phyloP scores from a whole-genome alignment of 2,888 invertebrate genomes.

The Lithophane semibrunnea region DNA sequence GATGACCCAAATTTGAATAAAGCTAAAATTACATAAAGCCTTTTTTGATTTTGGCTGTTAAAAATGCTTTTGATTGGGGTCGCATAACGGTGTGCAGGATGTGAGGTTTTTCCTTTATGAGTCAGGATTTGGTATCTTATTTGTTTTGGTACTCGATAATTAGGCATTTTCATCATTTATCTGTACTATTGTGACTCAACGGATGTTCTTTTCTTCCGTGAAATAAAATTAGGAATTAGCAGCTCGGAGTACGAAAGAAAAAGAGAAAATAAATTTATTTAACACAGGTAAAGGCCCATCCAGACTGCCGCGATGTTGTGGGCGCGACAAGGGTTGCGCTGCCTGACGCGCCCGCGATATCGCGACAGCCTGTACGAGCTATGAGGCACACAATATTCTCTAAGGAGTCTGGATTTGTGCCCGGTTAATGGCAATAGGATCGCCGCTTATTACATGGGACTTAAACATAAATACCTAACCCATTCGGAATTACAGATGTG shows the following conservation, averaged over 20 bases:
- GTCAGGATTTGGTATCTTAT: constrained; percentile 29
- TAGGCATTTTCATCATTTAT: constrained; percentile 4
- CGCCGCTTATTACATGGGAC: too few species aligned
- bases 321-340: too few species aligned
- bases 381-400: too few species aligned
- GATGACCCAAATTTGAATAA: constrained; percentile 65
- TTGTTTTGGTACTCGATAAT: constrained; percentile 5
- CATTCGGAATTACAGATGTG: too few species aligned
- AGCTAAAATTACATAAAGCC: constrained; percentile 61
- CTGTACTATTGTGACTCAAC: background rate
- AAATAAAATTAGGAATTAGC: background rate
- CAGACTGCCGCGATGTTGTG: too few species aligned
- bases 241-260: background rate
- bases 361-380: too few species aligned
- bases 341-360: too few species aligned
- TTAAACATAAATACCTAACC: too few species aligned
- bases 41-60: constrained; percentile 58
- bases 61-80: constrained; percentile 54
- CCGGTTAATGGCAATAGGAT: too few species aligned
- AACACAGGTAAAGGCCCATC: too few species aligned
- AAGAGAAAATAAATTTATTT: too few species aligned
- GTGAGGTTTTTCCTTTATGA: constrained; percentile 49
- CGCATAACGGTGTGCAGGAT: constrained; percentile 59
- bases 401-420: too few species aligned
- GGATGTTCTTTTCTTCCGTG: background rate